phyloP scores from a whole-genome alignment of 2,888 invertebrate genomes.

The Pardosa pseudoannulata region DNA sequence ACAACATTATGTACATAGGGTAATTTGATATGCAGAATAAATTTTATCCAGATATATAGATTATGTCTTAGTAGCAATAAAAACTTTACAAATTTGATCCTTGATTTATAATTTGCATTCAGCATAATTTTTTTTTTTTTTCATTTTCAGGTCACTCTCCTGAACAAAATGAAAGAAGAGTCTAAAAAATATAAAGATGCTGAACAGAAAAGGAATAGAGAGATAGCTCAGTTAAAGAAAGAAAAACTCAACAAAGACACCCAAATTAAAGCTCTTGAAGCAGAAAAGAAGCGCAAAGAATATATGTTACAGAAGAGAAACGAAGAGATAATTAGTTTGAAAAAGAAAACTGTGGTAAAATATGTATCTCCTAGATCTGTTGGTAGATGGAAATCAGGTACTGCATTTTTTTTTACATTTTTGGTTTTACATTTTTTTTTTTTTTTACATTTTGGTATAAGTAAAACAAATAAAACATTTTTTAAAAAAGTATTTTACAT shows the following conservation, averaged over 20 bases:
- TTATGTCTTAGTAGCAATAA: too few species aligned
- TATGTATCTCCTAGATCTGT: conserved; percentile 43
- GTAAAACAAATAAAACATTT: too few species aligned
- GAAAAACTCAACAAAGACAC: conserved; percentile 92
- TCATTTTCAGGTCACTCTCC: conserved; percentile 82
- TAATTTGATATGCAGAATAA: too few species aligned
- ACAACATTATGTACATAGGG: too few species aligned
- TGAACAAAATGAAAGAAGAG: conserved; percentile 96
- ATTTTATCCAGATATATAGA: too few species aligned
- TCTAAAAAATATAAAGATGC: conserved; percentile 87
- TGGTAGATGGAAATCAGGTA: conserved; percentile 41
- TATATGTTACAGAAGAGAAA: conserved; percentile 90
- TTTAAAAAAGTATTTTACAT: too few species aligned
- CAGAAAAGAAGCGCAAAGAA: conserved; percentile 90
- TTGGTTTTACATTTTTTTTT: too few species aligned
- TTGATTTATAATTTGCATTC: too few species aligned
- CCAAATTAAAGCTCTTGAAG: conserved; percentile 90
- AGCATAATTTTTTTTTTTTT: conserved; percentile 5
- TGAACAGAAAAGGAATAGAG: conserved; percentile 86
- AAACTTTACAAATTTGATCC: too few species aligned
- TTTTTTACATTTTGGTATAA: too few species aligned
- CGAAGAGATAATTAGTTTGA: conserved; percentile 90
- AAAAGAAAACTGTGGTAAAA: conserved; percentile 79
- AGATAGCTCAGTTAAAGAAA: conserved; percentile 93
- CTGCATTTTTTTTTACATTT: too few species aligned